These are phyloP conservation scores for Macroramphosus scolopax DNA, from an alignment of 2,797 vertebrate species.

Conservation along the genomic window DNA sequence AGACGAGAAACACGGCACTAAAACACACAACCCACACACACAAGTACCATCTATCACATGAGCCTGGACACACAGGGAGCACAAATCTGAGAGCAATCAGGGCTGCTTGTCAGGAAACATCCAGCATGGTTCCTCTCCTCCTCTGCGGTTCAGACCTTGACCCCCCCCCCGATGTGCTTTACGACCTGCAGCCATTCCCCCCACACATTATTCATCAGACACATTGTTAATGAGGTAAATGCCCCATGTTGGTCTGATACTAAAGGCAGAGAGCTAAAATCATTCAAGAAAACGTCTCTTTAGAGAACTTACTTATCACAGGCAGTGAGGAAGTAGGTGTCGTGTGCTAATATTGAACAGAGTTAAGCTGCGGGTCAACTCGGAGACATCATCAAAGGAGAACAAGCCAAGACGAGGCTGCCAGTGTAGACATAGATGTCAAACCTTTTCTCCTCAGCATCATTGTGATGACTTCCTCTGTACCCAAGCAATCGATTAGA, in stretches of 20 bases:
- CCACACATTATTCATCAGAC: too few relatives aligned
- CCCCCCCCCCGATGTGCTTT: constrained; percentile 39
- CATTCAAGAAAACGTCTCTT: too few relatives aligned
- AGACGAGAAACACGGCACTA: too few relatives aligned
- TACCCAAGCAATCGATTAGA: constrained; percentile 30
- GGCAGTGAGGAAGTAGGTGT: background rate
- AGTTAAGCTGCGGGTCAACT: constrained; percentile 1
- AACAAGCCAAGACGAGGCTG: constrained; percentile 1
- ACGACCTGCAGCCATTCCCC: constrained; percentile 26
- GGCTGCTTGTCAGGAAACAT: constrained; percentile 40
- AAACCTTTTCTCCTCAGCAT: constrained; percentile 28
- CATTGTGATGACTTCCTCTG: constrained; percentile 29
- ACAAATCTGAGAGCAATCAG: constrained; percentile 39
- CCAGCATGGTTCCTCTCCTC: constrained; percentile 32
- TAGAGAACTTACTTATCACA: too few relatives aligned
- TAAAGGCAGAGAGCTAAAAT: too few relatives aligned
- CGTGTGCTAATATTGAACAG: background rate
- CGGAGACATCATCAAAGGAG: background rate
- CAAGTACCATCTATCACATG: constrained; percentile 3
- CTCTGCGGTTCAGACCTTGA: constrained; percentile 28
- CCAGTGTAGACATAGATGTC: background rate
- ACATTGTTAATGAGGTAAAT: too few relatives aligned
- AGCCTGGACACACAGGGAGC: constrained; percentile 16
- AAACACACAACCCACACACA: constrained; percentile 47
- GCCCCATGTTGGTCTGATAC: too few relatives aligned